Evolutionary conservation across 2,113 vertebrate genomes (phyloP).

Genomic region (Mustela lutreola): DNA sequence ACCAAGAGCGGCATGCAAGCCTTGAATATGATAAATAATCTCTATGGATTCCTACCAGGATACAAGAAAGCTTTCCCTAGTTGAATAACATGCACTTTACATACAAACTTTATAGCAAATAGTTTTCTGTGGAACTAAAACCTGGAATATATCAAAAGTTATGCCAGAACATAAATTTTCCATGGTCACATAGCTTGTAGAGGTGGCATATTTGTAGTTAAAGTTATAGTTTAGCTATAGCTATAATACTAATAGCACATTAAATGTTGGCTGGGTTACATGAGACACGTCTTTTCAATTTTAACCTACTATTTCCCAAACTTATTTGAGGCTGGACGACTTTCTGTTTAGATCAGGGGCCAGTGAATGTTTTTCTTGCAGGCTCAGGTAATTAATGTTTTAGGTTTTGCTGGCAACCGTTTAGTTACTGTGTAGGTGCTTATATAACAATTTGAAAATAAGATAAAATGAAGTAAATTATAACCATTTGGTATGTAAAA

Average conservation of each 20-base stretch:
- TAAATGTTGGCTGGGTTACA: neutral
- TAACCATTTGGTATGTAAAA: neutral
- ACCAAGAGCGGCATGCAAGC: neutral
- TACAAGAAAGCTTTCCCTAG: neutral
- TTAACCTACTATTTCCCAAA: neutral
- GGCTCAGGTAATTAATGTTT: neutral
- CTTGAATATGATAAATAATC: neutral
- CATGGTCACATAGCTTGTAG: neutral
- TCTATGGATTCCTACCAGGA: neutral
- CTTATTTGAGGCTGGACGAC: neutral
- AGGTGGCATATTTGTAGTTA: neutral
- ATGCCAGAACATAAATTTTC: neutral
- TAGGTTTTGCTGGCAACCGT: neutral
- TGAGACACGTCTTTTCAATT: neutral
- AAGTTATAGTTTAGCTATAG: neutral
- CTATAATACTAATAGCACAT: neutral
- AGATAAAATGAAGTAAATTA: neutral
- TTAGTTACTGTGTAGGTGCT: neutral
- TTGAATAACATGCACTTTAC: neutral
- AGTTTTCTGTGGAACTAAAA: neutral
- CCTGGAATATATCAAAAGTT: neutral
- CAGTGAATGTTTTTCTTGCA: neutral
- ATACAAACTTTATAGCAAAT: neutral
- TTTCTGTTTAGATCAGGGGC: neutral
- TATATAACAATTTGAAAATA: neutral